Percentiles rank a stretch among this genome's conserved stretches.
Conservation (phyloP, 1,140 invertebrate genomes). For the Magallana angulata region DNA sequence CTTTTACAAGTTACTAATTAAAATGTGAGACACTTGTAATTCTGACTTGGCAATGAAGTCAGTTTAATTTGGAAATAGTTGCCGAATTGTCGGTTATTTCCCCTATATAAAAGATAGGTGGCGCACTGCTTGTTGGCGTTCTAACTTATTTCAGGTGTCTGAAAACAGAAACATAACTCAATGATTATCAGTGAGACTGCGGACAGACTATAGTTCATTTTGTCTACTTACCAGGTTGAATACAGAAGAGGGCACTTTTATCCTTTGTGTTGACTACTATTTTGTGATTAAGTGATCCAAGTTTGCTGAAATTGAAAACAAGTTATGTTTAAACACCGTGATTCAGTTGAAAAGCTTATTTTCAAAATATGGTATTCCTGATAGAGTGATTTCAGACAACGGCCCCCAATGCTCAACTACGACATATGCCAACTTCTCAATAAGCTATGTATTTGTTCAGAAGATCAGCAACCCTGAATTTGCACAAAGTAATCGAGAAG, state of each 20-base stretch:
- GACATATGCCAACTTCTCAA: constrained; percentile 52
- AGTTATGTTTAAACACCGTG: background rate
- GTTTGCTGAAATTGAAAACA: background rate
- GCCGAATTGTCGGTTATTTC: too few relatives aligned
- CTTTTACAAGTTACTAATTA: too few relatives aligned
- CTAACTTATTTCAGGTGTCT: too few relatives aligned
- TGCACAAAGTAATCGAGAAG: constrained; percentile 68
- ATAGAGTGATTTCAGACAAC: background rate
- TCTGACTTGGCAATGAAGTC: too few relatives aligned
- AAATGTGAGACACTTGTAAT: too few relatives aligned
- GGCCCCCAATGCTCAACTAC: background rate
- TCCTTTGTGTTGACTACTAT: background rate
- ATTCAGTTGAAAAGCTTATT: background rate
- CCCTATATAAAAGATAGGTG: too few relatives aligned
- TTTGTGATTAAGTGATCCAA: too few relatives aligned
- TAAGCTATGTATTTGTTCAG: too few relatives aligned
- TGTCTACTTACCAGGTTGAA: background rate
- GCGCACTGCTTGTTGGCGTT: too few relatives aligned
- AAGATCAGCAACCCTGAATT: constrained; percentile 53
- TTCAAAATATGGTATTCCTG: constrained; percentile 1
- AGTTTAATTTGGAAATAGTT: too few relatives aligned
- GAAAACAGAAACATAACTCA: too few relatives aligned
- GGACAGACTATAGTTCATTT: background rate
- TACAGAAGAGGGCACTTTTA: background rate
- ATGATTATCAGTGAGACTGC: background rate